Percentiles rank a stretch among this genome's conserved stretches.
phyloP scores from a whole-genome alignment of 2,113 vertebrate species.

The Phoenicopterus ruber region DNA sequence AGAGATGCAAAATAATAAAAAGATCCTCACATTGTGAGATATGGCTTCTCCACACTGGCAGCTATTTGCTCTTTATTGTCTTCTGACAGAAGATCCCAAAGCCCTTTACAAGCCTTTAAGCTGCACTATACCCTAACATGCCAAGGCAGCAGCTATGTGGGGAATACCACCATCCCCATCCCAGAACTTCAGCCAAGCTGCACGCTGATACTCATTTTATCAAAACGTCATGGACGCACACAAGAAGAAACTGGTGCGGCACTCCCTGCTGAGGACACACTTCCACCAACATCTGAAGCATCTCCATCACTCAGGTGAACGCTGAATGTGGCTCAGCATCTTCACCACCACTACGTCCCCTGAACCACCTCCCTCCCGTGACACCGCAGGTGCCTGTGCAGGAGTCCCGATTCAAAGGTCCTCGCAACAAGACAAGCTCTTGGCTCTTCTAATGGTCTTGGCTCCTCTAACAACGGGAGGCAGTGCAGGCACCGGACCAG shows the following conservation, averaged over 20 bases:
- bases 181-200: neutral
- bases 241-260: neutral
- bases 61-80: neutral
- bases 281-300: neutral
- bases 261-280: neutral
- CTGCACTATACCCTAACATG: neutral
- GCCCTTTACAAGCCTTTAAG: neutral
- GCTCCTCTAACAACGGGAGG: neutral
- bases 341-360: neutral
- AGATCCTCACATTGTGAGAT: neutral
- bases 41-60: neutral
- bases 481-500: neutral
- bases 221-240: neutral
- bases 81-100: neutral
- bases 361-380: neutral
- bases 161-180: neutral
- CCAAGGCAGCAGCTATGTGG: neutral
- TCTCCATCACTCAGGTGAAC: neutral
- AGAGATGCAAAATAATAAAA: neutral
- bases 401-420: neutral
- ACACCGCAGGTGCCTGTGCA: neutral
- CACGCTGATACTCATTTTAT: neutral
- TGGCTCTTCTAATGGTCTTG: neutral
- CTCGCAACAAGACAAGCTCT: rapidly evolving
- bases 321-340: neutral